Evolutionary conservation across 35 echinoderm and acorn worm species (phyloP).

Genomic region (Hemicentrotus pulcherrimus): DNA sequence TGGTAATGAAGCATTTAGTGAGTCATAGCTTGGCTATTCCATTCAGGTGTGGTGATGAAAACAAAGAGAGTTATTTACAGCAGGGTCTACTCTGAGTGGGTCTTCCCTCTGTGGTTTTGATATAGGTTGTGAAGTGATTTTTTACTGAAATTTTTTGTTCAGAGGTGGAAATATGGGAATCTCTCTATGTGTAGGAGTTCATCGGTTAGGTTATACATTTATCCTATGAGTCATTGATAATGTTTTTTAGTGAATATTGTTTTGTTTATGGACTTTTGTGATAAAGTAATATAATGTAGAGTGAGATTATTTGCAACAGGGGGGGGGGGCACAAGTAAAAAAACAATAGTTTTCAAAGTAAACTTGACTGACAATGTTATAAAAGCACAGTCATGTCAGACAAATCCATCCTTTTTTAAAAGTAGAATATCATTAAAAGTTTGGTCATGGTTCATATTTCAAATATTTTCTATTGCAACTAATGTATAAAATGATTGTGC

Average conservation of each 20-base stretch:
- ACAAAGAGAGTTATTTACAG: conserved; percentile 1
- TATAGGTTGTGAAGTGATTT: neutral
- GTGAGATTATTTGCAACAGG: too few relatives aligned
- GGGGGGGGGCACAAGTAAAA: too few relatives aligned
- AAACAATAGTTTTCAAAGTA: too few relatives aligned
- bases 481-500: too few relatives aligned
- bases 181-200: neutral
- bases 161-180: neutral
- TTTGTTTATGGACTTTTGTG: too few relatives aligned
- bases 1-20: neutral
- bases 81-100: neutral
- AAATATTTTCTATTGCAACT: too few relatives aligned
- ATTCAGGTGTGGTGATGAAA: conserved; percentile 2
- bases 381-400: too few relatives aligned
- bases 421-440: too few relatives aligned
- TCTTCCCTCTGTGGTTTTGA: neutral
- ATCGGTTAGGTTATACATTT: neutral
- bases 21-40: conserved; percentile 2
- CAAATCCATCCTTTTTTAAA: too few relatives aligned
- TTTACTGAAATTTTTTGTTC: neutral
- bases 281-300: too few relatives aligned
- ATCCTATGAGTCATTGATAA: neutral
- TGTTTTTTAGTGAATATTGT: neutral
- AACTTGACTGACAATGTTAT: too few relatives aligned
- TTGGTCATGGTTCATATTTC: too few relatives aligned